Percentiles rank a stretch among this genome's conserved stretches.
phyloP scores from a whole-genome alignment of 1,140 invertebrate genomes.

The Zaprionus camerounensis region DNA sequence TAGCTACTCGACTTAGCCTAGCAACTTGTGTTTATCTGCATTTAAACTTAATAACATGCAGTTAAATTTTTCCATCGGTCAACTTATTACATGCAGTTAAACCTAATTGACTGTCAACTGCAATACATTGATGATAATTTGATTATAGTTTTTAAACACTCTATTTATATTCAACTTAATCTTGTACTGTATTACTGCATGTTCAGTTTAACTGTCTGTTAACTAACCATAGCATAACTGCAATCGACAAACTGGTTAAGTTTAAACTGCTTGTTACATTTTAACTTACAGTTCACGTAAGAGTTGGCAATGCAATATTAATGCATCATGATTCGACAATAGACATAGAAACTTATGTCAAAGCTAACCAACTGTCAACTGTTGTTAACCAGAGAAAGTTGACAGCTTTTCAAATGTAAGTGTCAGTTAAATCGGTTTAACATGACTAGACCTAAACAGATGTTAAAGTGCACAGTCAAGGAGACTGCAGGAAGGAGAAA shows the following conservation, averaged over 20 bases:
- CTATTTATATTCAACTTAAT: background rate
- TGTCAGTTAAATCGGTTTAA: background rate
- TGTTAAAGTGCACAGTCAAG: background rate
- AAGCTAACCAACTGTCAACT: background rate
- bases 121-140: background rate
- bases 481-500: background rate
- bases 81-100: background rate
- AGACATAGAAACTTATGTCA: background rate
- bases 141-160: background rate
- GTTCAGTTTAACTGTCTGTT: background rate
- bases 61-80: background rate
- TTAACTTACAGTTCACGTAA: background rate
- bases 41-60: background rate
- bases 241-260: background rate
- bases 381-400: background rate
- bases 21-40: background rate
- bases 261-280: background rate
- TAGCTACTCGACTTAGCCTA: background rate
- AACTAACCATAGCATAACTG: background rate
- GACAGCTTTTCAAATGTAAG: background rate
- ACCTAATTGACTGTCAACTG: background rate
- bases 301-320: background rate
- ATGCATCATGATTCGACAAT: background rate
- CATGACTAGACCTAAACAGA: background rate
- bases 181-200: background rate